Base-by-base conservation (phyloP, 2,113 vertebrate genomes). In the Hydropotes inermis region DNA sequence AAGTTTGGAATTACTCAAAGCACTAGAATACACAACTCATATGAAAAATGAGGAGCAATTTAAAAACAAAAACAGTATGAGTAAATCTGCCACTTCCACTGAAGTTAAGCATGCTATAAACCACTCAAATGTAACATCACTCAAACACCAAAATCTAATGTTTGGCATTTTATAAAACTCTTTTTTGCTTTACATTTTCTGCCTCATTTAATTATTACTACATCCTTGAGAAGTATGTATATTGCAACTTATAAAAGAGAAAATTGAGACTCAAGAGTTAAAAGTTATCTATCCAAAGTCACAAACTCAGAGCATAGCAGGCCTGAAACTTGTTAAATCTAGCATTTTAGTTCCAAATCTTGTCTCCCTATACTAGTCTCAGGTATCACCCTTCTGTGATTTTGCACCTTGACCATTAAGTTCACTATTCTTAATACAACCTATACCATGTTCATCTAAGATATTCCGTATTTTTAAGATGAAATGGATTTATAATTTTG, bases 1-100 rank as follows among this genome's bases (percentile, higher is more conserved):
- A 91, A 86, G 30, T 57, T 95, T 94, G 30, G 52, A 97, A 85
- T 83, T 76, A 96, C 67, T 27, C 54, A 90, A 97, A 97, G 45
- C 45, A 91, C 47, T 76, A 91, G 33, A 96, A 74, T 23, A 92
- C 11, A 87, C 7, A 97, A 87, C 0, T 14, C 84, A 16, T 36
- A 96, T 55, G 21, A 95, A 96, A 97, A 95, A 52, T 13, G 7
- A 11, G 14, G 39, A 9, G 17, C 23, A 78, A 87, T 81, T 94
- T 39, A 57, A 43, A 91, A 17, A 28, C 21, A 67, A 79, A 91
- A 52, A 10, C 15, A 3, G 17, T 17, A 82, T 52, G 55, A 92
- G 61, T 86, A 89, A 78, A 67, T 43, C 33, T 85, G 28, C 60
- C 39, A 87, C 36, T 95, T 74, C 27, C 94, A 43, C 4, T 91